These are phyloP conservation scores for Philopotamus ludificatus DNA, from an alignment of 1,140 invertebrate species.

Conservation along the genomic window DNA sequence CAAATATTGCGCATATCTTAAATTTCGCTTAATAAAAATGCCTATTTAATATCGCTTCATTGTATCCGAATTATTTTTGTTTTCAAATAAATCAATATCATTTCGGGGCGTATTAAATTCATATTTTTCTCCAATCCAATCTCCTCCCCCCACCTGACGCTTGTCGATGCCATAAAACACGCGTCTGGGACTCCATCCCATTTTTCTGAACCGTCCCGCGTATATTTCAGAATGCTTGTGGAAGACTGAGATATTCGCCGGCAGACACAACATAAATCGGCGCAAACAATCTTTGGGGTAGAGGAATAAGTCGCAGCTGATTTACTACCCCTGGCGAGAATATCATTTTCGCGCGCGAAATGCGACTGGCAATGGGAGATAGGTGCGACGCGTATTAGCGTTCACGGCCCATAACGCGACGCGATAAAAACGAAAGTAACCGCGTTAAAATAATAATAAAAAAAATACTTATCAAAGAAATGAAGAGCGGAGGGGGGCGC, in stretches of 20 bases:
- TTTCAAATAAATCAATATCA: too few relatives aligned
- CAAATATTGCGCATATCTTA: too few relatives aligned
- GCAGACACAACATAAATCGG: neutral
- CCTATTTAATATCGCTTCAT: too few relatives aligned
- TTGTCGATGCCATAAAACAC: neutral
- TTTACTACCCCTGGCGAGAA: conserved; percentile 8
- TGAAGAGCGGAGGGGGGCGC: neutral
- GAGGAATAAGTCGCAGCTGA: conserved; percentile 12
- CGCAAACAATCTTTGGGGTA: conserved; percentile 17
- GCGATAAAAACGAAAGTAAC: neutral
- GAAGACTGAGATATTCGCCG: neutral
- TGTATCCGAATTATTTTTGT: too few relatives aligned
- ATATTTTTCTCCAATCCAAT: too few relatives aligned
- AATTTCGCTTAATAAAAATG: too few relatives aligned
- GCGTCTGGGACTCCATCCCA: neutral
- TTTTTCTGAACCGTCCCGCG: neutral
- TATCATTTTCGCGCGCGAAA: neutral
- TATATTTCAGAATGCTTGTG: neutral
- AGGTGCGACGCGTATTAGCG: conserved; percentile 7
- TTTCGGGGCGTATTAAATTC: too few relatives aligned
- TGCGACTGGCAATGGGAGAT: conserved; percentile 13
- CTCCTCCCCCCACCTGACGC: too few relatives aligned
- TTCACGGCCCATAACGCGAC: neutral
- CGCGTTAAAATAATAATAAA: neutral
- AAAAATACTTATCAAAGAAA: neutral